Conservation (phyloP, 2,797 vertebrate genomes). For the Emydoidea blandingii region DNA sequence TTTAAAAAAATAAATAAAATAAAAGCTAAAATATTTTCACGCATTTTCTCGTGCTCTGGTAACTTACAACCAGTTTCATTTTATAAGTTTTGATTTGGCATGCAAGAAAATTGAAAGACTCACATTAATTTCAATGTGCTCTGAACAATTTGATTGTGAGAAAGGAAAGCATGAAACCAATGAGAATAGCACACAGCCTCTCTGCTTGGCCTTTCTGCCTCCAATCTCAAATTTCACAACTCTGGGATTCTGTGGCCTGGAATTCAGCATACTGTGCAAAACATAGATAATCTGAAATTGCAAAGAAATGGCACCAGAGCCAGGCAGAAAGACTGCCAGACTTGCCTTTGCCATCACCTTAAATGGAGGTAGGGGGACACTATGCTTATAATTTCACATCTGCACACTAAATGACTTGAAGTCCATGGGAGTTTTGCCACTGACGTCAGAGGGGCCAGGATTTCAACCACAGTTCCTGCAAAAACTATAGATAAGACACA, state of each 20-base stretch:
- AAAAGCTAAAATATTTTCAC: not conserved
- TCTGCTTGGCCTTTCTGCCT: not conserved
- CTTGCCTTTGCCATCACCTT: not conserved
- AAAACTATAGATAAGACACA: not conserved
- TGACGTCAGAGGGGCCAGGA: not conserved
- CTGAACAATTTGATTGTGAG: conserved; percentile 2
- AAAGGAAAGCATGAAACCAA: not conserved
- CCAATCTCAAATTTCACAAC: not conserved
- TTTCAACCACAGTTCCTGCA: not conserved
- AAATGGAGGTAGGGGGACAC: not conserved
- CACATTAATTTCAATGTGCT: not conserved
- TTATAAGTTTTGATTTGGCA: not conserved
- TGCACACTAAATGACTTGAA: not conserved
- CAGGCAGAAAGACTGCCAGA: not conserved
- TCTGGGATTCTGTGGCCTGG: not conserved
- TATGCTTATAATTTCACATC: not conserved
- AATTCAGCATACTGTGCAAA: not conserved
- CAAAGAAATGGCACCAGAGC: not conserved
- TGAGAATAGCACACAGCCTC: not conserved
- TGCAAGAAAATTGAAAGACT: not conserved
- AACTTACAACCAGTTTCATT: not conserved
- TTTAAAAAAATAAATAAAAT: not conserved
- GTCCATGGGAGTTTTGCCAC: not conserved
- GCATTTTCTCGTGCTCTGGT: not conserved
- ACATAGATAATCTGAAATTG: not conserved